A percentile compares a stretch with the other conserved stretches of the same genome.
Conservation (phyloP, 2,797 vertebrate genomes). For the Molossus molossus region DNA sequence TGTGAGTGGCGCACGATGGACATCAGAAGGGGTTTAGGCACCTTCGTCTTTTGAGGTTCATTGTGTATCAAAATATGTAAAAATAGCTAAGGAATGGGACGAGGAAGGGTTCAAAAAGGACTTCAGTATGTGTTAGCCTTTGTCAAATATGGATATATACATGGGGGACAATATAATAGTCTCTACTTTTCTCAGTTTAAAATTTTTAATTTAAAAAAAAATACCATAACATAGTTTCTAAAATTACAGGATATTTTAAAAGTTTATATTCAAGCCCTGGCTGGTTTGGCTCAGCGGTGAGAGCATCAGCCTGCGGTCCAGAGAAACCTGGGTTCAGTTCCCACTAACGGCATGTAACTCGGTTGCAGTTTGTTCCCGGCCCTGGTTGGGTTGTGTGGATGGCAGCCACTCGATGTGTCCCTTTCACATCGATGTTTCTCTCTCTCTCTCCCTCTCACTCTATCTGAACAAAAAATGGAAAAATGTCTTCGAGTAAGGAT, state of each 20-base stretch:
- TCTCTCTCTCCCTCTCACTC: too few relatives aligned
- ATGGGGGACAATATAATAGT: neutral
- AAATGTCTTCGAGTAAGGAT: too few relatives aligned
- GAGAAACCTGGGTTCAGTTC: too few relatives aligned
- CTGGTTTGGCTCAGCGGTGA: too few relatives aligned
- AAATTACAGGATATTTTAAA: neutral
- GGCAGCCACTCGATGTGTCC: too few relatives aligned
- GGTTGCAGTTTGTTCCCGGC: too few relatives aligned
- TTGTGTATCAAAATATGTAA: neutral
- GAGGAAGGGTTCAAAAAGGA: neutral
- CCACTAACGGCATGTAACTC: too few relatives aligned
- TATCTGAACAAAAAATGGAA: too few relatives aligned
- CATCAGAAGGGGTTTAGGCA: neutral
- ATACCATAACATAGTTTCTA: neutral
- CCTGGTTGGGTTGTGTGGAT: too few relatives aligned
- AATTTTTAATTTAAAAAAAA: conserved; percentile 39
- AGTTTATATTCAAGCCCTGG: neutral
- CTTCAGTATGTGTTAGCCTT: neutral
- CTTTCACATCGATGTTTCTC: too few relatives aligned
- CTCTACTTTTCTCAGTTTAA: neutral
- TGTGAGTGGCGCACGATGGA: neutral
- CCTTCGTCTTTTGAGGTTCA: neutral
- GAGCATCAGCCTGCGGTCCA: too few relatives aligned
- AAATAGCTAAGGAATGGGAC: neutral
- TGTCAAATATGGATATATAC: neutral